A percentile compares a stretch with the other conserved stretches of the same genome.
Conservation (phyloP, 1,140 invertebrate species). For the Lamellibrachia luymesi region DNA sequence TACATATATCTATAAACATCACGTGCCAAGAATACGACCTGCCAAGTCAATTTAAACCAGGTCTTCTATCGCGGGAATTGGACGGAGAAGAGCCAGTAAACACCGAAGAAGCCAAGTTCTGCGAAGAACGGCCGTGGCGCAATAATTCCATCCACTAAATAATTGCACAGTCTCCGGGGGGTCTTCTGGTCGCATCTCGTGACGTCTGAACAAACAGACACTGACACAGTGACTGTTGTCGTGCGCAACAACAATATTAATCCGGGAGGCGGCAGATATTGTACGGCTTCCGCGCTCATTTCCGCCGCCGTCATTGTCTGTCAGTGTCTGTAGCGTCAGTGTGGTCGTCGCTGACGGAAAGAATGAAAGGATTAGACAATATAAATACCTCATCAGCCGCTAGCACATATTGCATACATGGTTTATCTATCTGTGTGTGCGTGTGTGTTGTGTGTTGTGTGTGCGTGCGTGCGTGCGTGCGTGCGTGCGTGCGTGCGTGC, state of each 20-base stretch:
- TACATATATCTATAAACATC: no score
- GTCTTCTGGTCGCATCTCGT: not conserved
- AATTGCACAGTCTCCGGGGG: not conserved
- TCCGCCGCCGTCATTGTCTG: not conserved
- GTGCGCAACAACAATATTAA: not conserved
- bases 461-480: no score
- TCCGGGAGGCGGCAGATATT: not conserved
- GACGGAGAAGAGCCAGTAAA: not conserved
- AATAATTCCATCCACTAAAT: not conserved
- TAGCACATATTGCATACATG: not conserved
- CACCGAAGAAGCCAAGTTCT: not conserved
- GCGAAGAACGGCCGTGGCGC: not conserved
- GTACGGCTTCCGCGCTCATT: not conserved
- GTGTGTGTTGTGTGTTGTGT: no score
- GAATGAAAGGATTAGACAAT: not conserved
- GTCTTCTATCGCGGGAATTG: not conserved
- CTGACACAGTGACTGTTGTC: not conserved
- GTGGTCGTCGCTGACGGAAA: not conserved
- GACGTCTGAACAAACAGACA: not conserved
- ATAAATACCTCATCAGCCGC: not conserved
- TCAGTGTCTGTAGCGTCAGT: not conserved
- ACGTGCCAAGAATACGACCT: not conserved
- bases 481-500: no score
- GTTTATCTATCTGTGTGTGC: no score
- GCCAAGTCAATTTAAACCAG: not conserved